Base-by-base conservation (phyloP, 2,113 vertebrate genomes). In the Riparia riparia region DNA sequence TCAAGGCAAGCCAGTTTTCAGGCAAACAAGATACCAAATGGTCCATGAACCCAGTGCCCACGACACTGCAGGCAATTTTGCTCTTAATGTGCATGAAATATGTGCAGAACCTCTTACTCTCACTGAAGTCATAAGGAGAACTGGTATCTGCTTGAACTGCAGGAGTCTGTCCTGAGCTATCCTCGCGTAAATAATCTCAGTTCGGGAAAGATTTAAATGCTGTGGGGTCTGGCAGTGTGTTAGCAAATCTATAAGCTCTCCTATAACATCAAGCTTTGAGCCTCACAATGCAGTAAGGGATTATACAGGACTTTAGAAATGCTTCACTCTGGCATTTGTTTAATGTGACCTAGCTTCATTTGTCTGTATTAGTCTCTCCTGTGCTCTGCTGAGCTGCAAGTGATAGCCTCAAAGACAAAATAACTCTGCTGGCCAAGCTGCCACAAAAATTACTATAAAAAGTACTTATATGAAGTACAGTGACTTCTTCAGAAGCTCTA, bases 371-470 rank as follows among this genome's bases (percentile, higher is more conserved):
- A 94, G 73, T 92, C 81, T 82, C 53, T 82, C 63, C 70, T 65
- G 41, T 50, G 39, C 73, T 93, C 70, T 80, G 45, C 61, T 1
- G 24, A 82, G 70, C 76, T 94, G 71, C 50, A 71, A 87, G 51
- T 61, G 84, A 91, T 91, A 95, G 61, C 84, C 53, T 64, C 91
- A 87, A 87, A 91, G 73, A 93, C 47, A 82, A 96, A 91, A 89
- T 20, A 95, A 18, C 37, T 65, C 50, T 82, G 81, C 81, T 66
- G 93, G 81, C 57, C 84, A 96, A 53, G 29, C 45, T 71, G 57
- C 72, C 54, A 74, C 49, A 89, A 76, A 82, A 87, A 44, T 71
- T 32, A 63, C 66, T 54, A 6, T 44, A 89, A 64, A 56, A 60
- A 73, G 26, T 53, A 69, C 77, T 78, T 78, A 61, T 6, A 39